Conservation (phyloP, 2,113 vertebrate species). For the Malaclemys terrapin region DNA sequence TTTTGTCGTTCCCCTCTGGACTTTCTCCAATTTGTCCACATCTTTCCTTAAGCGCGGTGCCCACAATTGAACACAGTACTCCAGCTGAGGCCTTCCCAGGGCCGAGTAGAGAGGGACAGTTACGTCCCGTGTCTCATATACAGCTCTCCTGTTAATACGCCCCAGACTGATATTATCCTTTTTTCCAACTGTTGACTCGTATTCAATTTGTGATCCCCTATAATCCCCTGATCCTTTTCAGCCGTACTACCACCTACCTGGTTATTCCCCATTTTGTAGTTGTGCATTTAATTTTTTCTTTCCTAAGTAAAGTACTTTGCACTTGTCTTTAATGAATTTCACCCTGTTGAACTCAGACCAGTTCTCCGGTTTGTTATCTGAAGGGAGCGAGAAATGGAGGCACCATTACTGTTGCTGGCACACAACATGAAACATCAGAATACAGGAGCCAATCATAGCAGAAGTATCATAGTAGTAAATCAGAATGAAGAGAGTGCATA, state of each 20-base stretch:
- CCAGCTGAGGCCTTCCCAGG: neutral
- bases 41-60: neutral
- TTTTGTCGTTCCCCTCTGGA: too few species aligned
- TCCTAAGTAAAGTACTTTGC: neutral
- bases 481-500: fast-evolving
- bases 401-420: neutral
- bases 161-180: neutral
- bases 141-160: neutral
- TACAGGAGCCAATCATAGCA: neutral
- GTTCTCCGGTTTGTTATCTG: neutral
- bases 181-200: neutral
- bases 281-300: neutral
- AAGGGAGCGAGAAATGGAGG: neutral
- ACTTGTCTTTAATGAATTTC: neutral
- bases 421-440: neutral
- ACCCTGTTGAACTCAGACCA: neutral
- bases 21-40: too few species aligned
- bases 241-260: too few species aligned
- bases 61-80: neutral
- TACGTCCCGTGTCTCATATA: neutral
- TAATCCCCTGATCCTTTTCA: neutral
- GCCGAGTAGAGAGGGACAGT: neutral
- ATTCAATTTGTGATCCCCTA: neutral
- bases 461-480: neutral
- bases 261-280: neutral